Evolutionary conservation across 2,888 invertebrate genomes (phyloP).

Genomic region (Ennomos fuscantarius): DNA sequence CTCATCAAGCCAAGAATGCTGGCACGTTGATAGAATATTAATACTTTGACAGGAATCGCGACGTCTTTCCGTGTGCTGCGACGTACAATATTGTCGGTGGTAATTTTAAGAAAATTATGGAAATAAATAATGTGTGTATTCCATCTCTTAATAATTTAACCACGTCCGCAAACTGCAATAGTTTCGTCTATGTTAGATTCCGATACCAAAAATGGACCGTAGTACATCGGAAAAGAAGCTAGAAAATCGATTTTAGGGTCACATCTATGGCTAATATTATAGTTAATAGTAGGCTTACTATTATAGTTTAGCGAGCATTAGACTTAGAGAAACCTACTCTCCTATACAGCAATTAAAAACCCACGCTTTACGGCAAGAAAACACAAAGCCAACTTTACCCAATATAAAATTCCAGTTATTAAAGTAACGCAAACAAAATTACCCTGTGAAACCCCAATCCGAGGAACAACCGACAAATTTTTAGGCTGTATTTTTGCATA

Average conservation of each 20-base stretch:
- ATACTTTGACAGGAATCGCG: slow-evolving; percentile 23
- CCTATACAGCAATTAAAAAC: neutral
- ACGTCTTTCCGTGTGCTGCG: slow-evolving; percentile 11
- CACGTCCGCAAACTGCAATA: too few species aligned
- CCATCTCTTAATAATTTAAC: too few species aligned
- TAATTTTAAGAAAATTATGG: too few species aligned
- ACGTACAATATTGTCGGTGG: neutral
- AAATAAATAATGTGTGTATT: too few species aligned
- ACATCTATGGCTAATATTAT: too few species aligned
- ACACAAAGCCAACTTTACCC: slow-evolving; percentile 3
- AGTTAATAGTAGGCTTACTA: too few species aligned
- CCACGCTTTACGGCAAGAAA: slow-evolving; percentile 4
- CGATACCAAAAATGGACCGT: too few species aligned
- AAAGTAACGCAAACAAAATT: slow-evolving; percentile 14
- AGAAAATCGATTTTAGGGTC: too few species aligned
- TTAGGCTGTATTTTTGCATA: slow-evolving; percentile 23
- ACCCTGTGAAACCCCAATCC: slow-evolving; percentile 8
- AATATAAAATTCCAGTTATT: slow-evolving; percentile 1
- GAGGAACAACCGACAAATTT: slow-evolving; percentile 8
- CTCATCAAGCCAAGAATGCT: slow-evolving; percentile 38
- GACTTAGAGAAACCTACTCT: too few species aligned
- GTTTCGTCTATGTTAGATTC: too few species aligned
- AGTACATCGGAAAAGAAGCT: too few species aligned
- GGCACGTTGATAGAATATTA: slow-evolving; percentile 40
- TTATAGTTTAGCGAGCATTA: too few species aligned